phyloP scores from a whole-genome alignment of 2,888 invertebrate genomes.

The Scaptomyza tumidula region DNA sequence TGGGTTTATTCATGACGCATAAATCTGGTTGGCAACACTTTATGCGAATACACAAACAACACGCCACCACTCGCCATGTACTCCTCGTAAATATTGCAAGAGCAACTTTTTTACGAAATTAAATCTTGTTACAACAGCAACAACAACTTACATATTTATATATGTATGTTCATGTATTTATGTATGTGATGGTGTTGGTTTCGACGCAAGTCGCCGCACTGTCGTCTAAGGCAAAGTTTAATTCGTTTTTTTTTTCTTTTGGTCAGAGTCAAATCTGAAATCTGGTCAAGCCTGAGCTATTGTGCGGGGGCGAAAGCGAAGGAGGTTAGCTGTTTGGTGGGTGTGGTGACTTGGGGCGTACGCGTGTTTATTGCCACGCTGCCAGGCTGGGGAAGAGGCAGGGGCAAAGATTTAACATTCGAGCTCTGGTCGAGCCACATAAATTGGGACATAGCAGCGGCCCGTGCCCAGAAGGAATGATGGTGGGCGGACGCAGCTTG shows the following conservation, averaged over 20 bases:
- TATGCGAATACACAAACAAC: slow-evolving; percentile 81
- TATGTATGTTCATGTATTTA: slow-evolving; percentile 3
- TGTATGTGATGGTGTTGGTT: slow-evolving; percentile 37
- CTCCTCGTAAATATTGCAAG: slow-evolving; percentile 77
- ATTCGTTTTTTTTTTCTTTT: slow-evolving; percentile 2
- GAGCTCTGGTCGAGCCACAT: slow-evolving; percentile 74
- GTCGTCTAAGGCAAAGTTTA: slow-evolving; percentile 60
- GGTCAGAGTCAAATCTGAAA: slow-evolving; percentile 49
- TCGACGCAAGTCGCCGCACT: slow-evolving; percentile 49
- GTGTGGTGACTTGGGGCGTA: slow-evolving; percentile 64
- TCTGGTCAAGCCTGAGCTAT: slow-evolving; percentile 50
- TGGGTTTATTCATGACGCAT: slow-evolving; percentile 82
- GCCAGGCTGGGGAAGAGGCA: slow-evolving; percentile 75
- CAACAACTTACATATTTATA: slow-evolving; percentile 22
- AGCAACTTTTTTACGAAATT: slow-evolving; percentile 82
- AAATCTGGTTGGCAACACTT: slow-evolving; percentile 82
- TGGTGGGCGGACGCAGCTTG: slow-evolving; percentile 69
- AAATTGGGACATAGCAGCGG: slow-evolving; percentile 60
- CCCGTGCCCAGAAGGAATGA: slow-evolving; percentile 66
- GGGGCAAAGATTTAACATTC: slow-evolving; percentile 78
- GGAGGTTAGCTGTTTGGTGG: slow-evolving; percentile 45
- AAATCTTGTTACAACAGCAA: slow-evolving; percentile 76
- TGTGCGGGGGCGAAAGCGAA: slow-evolving; percentile 9
- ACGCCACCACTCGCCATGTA: slow-evolving; percentile 78
- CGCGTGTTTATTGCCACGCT: slow-evolving; percentile 77